These are phyloP conservation scores for Proales similis DNA, from an alignment of 1,140 invertebrate species.

Conservation along the genomic window DNA sequence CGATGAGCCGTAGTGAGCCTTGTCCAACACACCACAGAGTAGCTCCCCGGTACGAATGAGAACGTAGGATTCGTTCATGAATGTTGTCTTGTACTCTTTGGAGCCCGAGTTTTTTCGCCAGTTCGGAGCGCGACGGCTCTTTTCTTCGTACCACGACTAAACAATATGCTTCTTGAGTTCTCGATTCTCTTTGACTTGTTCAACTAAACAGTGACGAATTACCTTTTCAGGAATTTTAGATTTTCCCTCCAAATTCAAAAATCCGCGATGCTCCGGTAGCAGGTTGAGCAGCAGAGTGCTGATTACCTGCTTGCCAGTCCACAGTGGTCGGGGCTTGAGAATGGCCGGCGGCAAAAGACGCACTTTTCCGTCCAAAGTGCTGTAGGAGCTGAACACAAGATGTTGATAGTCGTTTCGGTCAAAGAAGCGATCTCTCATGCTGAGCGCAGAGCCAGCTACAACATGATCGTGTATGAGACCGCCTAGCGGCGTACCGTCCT, in stretches of 20 bases:
- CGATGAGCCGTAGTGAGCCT: conserved; percentile 88
- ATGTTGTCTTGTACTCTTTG: not conserved
- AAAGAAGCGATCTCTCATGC: conserved; percentile 80
- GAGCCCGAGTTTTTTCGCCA: not conserved
- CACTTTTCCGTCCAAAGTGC: conserved; percentile 60
- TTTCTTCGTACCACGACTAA: not conserved
- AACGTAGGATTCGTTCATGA: conserved; percentile 79
- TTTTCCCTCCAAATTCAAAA: conserved; percentile 40
- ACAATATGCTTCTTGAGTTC: no score
- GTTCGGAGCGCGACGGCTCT: conserved; percentile 23
- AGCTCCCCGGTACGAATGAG: conserved; percentile 80
- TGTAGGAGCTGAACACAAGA: conserved; percentile 75
- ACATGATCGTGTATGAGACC: conserved; percentile 99
- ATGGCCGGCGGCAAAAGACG: conserved; percentile 75
- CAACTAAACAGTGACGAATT: conserved; percentile 8
- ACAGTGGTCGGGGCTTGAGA: conserved; percentile 74
- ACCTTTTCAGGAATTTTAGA: conserved; percentile 29
- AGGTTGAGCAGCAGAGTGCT: conserved; percentile 67
- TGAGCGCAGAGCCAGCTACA: conserved; percentile 79
- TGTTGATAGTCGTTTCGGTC: conserved; percentile 75
- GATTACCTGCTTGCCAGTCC: conserved; percentile 86
- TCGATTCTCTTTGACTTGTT: no score
- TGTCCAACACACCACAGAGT: conserved; percentile 87
- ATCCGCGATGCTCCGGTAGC: conserved; percentile 71
- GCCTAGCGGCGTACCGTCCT: conserved; percentile 92